Evolutionary conservation across 2,113 vertebrate genomes (phyloP).

Genomic region (Solea solea): DNA sequence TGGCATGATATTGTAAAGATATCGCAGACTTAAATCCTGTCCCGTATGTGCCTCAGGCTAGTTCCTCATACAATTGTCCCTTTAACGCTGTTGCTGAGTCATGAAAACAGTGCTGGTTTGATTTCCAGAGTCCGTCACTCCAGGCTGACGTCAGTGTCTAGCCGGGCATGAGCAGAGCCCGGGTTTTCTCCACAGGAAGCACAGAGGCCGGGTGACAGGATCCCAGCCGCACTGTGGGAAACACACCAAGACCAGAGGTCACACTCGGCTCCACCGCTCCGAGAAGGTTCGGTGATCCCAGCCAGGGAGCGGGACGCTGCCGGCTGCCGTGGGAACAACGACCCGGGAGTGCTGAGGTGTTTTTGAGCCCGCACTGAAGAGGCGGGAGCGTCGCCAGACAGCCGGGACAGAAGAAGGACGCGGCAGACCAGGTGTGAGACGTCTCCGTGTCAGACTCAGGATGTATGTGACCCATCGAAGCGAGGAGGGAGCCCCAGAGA

Average conservation of each 20-base stretch:
- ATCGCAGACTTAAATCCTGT: too few relatives aligned
- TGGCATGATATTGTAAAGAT: too few relatives aligned
- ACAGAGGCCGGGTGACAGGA: conserved; percentile 55
- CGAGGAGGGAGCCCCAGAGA: conserved; percentile 87
- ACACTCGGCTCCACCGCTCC: conserved; percentile 39
- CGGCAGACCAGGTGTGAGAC: conserved; percentile 49
- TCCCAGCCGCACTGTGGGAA: conserved; percentile 50
- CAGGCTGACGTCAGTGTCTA: conserved; percentile 56
- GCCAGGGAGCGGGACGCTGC: background rate
- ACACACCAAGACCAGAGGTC: conserved; percentile 47
- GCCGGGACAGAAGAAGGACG: conserved; percentile 55
- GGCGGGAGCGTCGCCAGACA: conserved; percentile 74
- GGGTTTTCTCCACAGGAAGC: conserved; percentile 71
- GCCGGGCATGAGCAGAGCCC: conserved; percentile 75
- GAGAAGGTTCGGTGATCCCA: conserved; percentile 50
- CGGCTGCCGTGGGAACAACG: background rate
- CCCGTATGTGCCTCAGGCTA: too few relatives aligned
- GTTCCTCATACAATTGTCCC: background rate
- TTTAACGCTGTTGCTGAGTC: background rate
- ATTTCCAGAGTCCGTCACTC: conserved; percentile 33
- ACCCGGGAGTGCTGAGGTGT: conserved; percentile 51
- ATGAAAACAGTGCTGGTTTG: conserved; percentile 34
- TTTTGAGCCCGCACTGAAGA: conserved; percentile 75
- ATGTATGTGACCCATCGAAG: conserved; percentile 78
- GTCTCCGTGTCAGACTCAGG: conserved; percentile 44